A percentile compares a stretch with the other conserved stretches of the same genome.
phyloP scores from a whole-genome alignment of 2,888 invertebrate species.

The Microplitis deprimator region DNA sequence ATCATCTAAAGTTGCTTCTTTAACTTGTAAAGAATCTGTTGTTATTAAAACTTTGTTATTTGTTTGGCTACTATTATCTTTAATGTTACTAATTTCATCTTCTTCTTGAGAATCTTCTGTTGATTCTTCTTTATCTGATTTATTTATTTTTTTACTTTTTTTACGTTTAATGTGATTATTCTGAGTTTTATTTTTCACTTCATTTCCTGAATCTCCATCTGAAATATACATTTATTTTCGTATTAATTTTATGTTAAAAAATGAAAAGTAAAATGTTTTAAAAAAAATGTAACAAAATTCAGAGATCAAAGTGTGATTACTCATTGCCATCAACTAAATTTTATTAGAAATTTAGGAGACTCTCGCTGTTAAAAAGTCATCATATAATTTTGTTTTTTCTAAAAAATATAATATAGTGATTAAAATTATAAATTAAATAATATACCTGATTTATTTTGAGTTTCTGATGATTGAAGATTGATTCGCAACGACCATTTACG shows the following conservation, averaged over 20 bases:
- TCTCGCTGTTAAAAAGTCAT: conserved; percentile 50
- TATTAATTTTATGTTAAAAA: conserved; percentile 21
- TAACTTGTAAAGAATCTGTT: neutral
- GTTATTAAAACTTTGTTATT: neutral
- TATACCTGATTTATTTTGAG: conserved; percentile 47
- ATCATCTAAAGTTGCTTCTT: neutral
- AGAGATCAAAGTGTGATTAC: conserved; percentile 68
- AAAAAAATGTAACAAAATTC: conserved; percentile 50
- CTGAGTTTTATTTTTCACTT: neutral
- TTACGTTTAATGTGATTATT: conserved; percentile 30
- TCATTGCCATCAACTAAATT: conserved; percentile 58
- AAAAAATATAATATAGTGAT: neutral
- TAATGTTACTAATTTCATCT: neutral
- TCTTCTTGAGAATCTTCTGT: conserved; percentile 5
- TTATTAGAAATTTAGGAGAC: conserved; percentile 49
- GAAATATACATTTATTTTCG: conserved; percentile 36
- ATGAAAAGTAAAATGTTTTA: conserved; percentile 23
- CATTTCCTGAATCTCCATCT: conserved; percentile 43
- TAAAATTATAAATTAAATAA: conserved; percentile 10
- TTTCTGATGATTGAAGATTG: conserved; percentile 53
- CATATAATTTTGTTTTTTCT: conserved; percentile 30
- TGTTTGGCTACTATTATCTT: neutral
- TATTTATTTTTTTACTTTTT: conserved; percentile 36
- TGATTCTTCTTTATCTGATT: conserved; percentile 15
- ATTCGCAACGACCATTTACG: conserved; percentile 61